Evolutionary conservation across 2,113 vertebrate genomes (phyloP).

Genomic region (Syngnathus floridae): DNA sequence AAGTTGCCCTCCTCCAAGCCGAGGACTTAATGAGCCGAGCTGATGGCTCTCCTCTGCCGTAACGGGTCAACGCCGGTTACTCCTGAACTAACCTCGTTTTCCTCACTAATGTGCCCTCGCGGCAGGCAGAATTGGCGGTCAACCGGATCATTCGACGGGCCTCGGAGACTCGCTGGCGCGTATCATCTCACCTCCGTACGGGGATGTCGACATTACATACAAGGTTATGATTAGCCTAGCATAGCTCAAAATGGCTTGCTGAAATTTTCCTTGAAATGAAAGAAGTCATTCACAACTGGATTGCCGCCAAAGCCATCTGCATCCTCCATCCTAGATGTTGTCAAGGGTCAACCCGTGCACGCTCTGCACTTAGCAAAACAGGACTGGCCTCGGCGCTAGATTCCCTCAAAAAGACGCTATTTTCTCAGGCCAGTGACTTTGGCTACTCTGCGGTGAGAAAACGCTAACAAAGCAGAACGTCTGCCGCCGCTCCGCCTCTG

Average conservation of each 20-base stretch:
- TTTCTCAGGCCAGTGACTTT: slow-evolving; percentile 4
- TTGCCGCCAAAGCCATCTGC: too few species aligned
- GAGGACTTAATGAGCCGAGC: slow-evolving; percentile 46
- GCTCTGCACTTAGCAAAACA: background rate
- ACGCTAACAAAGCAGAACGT: slow-evolving; percentile 36
- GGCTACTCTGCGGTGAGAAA: background rate
- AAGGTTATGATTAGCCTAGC: too few species aligned
- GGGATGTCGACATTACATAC: slow-evolving; percentile 7
- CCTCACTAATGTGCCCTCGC: slow-evolving; percentile 50
- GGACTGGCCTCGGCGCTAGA: background rate
- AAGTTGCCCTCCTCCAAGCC: slow-evolving; percentile 33
- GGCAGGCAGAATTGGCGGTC: slow-evolving; percentile 11
- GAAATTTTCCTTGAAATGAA: too few species aligned
- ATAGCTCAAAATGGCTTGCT: too few species aligned
- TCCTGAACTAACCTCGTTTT: slow-evolving; percentile 52
- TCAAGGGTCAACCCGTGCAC: too few species aligned
- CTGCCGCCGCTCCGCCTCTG: slow-evolving; percentile 27
- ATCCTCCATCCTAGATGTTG: too few species aligned
- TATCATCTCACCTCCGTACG: slow-evolving; percentile 14
- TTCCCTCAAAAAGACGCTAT: background rate
- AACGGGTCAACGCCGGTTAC: slow-evolving; percentile 46
- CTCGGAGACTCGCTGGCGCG: slow-evolving; percentile 11
- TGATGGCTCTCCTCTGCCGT: slow-evolving; percentile 30
- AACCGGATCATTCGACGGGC: slow-evolving; percentile 12
- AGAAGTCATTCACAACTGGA: too few species aligned